Conservation (phyloP, 2,797 vertebrate genomes). For the Babyrousa celebensis region DNA sequence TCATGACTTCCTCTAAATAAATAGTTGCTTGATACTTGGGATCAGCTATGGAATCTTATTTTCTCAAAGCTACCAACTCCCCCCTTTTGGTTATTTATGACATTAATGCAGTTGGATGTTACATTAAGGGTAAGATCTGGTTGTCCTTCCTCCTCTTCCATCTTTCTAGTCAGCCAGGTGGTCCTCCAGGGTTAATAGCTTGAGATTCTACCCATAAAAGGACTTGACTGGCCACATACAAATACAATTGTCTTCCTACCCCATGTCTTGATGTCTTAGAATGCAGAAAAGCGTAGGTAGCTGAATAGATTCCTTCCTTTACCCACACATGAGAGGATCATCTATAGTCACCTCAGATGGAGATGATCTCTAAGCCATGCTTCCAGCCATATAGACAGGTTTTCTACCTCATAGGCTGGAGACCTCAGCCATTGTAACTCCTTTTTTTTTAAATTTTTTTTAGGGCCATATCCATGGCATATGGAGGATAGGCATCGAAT, state of each 20-base stretch:
- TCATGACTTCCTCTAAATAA: neutral
- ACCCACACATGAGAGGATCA: neutral
- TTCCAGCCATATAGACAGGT: neutral
- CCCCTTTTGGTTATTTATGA: neutral
- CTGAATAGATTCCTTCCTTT: neutral
- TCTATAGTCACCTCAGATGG: neutral
- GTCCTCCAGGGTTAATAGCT: neutral
- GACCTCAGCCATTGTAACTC: neutral
- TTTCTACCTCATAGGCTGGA: neutral
- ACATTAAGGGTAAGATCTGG: neutral
- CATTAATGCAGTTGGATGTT: neutral
- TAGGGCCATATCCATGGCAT: too few relatives aligned
- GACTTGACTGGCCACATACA: neutral
- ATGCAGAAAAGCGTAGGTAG: neutral
- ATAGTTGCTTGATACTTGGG: neutral
- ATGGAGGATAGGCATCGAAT: too few relatives aligned
- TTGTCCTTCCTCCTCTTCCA: neutral
- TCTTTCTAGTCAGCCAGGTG: neutral
- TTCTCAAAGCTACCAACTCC: neutral
- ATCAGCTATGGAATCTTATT: neutral
- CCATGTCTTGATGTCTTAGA: neutral
- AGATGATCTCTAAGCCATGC: neutral
- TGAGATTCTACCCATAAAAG: neutral
- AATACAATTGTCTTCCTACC: neutral
- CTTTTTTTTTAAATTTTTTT: neutral